These are phyloP conservation scores for Fulica atra DNA, from an alignment of 2,113 vertebrate species.

Conservation along the genomic window DNA sequence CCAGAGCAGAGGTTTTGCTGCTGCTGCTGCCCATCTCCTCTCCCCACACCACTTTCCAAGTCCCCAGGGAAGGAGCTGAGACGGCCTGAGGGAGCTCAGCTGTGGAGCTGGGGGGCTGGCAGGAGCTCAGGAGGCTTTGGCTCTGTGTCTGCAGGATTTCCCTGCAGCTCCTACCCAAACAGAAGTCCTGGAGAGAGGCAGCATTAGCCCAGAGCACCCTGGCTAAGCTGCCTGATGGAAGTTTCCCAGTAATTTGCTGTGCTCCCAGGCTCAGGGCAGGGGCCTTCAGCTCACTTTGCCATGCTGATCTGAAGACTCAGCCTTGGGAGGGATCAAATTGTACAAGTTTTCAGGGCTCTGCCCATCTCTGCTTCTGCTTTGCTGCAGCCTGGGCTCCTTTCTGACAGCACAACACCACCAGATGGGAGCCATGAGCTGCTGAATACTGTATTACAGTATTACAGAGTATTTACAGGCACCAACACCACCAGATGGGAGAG, in stretches of 20 bases:
- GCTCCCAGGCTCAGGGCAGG: not conserved
- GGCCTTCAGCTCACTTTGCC: not conserved
- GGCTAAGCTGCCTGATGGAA: not conserved
- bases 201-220: not conserved
- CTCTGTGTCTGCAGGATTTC: not conserved
- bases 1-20: not conserved
- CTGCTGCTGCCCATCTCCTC: not conserved
- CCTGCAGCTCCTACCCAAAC: not conserved
- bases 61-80: not conserved
- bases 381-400: not conserved
- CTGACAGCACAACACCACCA: rapidly evolving
- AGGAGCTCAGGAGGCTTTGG: not conserved
- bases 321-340: not conserved
- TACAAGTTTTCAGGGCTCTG: not conserved
- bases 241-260: not conserved
- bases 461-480: not conserved
- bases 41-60: not conserved
- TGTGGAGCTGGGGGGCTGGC: rapidly evolving
- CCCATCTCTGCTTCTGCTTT: constrained; percentile 10
- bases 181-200: not conserved
- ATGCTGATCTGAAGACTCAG: not conserved
- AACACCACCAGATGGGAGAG: not conserved
- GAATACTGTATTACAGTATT: not conserved
- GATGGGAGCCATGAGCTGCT: not conserved
- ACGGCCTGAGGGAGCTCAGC: not conserved